Evolutionary conservation across 2,888 invertebrate genomes (phyloP).

Genomic region (Lagria hirta): DNA sequence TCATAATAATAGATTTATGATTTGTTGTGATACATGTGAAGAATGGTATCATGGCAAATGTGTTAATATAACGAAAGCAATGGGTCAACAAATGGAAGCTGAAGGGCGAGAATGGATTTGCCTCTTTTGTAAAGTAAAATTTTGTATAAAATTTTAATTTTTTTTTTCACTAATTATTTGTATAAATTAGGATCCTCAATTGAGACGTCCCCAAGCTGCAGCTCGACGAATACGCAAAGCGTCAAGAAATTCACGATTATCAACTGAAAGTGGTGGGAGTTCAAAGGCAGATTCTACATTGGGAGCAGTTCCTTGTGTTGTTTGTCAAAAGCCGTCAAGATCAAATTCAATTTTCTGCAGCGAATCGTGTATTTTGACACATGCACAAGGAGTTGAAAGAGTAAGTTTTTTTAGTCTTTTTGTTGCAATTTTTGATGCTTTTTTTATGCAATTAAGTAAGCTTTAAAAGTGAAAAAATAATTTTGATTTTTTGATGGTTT

Average conservation of each 20-base stretch:
- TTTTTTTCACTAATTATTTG: conserved; percentile 6
- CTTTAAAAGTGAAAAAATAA: too few relatives aligned
- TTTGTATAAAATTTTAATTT: conserved; percentile 1
- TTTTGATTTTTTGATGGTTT: conserved; percentile 7
- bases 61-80: conserved; percentile 87
- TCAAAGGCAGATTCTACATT: conserved; percentile 26
- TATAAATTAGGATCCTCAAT: too few relatives aligned
- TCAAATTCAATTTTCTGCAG: conserved; percentile 87
- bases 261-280: conserved; percentile 45
- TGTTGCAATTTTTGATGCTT: too few relatives aligned
- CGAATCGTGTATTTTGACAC: conserved; percentile 81
- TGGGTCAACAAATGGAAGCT: conserved; percentile 90
- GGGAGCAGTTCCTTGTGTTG: conserved; percentile 62
- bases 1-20: conserved; percentile 96
- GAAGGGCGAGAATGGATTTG: conserved; percentile 88
- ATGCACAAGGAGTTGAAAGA: conserved; percentile 71
- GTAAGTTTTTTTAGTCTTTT: conserved; percentile 33
- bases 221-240: conserved; percentile 51
- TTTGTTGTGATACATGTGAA: conserved; percentile 93
- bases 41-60: conserved; percentile 99
- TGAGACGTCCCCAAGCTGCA: conserved; percentile 50
- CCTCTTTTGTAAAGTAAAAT: conserved; percentile 72
- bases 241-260: conserved; percentile 46
- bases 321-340: conserved; percentile 75
- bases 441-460: too few relatives aligned